These are phyloP conservation scores for Chymomyza caudatula DNA, from an alignment of 2,888 invertebrate genomes.

Conservation along the genomic window DNA sequence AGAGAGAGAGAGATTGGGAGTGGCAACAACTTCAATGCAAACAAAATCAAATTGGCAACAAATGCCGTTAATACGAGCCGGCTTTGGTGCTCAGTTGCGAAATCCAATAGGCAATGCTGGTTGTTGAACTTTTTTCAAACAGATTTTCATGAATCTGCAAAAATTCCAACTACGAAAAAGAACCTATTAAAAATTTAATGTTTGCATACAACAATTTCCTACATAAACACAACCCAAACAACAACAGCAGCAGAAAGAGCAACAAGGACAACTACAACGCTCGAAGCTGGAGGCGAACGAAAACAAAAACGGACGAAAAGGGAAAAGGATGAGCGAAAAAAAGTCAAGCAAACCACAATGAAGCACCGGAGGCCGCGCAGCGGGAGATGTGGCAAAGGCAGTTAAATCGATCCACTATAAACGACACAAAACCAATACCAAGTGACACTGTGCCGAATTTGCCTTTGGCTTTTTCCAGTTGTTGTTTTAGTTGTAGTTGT, in stretches of 20 bases:
- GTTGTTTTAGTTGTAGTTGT: neutral
- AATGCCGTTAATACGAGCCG: conserved; percentile 19
- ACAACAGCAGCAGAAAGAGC: conserved; percentile 26
- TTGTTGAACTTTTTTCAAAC: neutral
- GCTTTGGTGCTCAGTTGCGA: conserved; percentile 15
- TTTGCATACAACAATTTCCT: conserved; percentile 63
- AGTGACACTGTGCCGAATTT: conserved; percentile 61
- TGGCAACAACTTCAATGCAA: neutral
- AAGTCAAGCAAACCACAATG: conserved; percentile 30
- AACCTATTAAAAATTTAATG: conserved; percentile 60
- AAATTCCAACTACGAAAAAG: conserved; percentile 8
- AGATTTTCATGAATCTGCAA: neutral
- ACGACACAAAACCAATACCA: conserved; percentile 58
- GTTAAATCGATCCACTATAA: conserved; percentile 67
- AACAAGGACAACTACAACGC: conserved; percentile 2
- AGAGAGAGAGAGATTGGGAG: neutral
- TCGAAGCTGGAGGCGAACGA: conserved; percentile 35
- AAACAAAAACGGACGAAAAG: conserved; percentile 33
- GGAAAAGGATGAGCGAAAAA: conserved; percentile 14
- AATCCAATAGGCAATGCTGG: neutral
- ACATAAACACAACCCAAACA: conserved; percentile 2
- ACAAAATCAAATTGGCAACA: conserved; percentile 13
- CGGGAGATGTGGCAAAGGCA: conserved; percentile 22
- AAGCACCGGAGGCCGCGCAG: neutral
- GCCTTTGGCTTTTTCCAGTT: conserved; percentile 35